phyloP scores from a whole-genome alignment of 30 jellyfish, hydroid and myxozoan genomes.

The Rhopilema esculentum region DNA sequence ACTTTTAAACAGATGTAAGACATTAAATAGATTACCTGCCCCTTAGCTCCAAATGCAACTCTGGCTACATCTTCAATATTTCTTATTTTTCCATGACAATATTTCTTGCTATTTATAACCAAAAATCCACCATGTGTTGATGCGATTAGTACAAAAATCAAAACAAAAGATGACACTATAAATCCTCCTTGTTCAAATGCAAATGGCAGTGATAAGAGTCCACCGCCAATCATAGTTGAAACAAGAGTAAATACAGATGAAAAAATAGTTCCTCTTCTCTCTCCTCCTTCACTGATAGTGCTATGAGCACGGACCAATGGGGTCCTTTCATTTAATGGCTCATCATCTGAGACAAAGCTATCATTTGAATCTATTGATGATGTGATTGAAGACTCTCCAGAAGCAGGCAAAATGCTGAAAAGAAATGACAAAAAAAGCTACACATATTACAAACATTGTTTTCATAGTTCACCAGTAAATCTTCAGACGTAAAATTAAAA shows the following conservation, averaged over 20 bases:
- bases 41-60: slow-evolving; percentile 89
- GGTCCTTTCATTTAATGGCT: slow-evolving; percentile 33
- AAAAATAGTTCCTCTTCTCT: slow-evolving; percentile 82
- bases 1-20: no score
- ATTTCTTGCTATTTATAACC: slow-evolving; percentile 89
- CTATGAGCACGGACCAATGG: slow-evolving; percentile 58
- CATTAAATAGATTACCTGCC: slow-evolving; percentile 77
- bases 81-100: slow-evolving; percentile 87
- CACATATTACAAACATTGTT: no score
- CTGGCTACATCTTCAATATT: slow-evolving; percentile 96
- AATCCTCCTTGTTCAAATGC: slow-evolving; percentile 98
- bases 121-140: slow-evolving; percentile 93
- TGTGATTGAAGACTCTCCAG: slow-evolving; percentile 30
- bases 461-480: no score
- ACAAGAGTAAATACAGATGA: slow-evolving; percentile 93
- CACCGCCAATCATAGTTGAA: slow-evolving; percentile 99
- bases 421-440: neutral
- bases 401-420: slow-evolving; percentile 10
- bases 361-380: slow-evolving; percentile 59
- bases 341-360: slow-evolving; percentile 39
- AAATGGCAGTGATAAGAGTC: slow-evolving; percentile 89
- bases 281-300: slow-evolving; percentile 38
- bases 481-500: no score
- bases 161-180: slow-evolving; percentile 76
- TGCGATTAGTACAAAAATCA: slow-evolving; percentile 84